Evolutionary conservation across 2,113 vertebrate species (phyloP).

Genomic region (Nothobranchius kuhntae): DNA sequence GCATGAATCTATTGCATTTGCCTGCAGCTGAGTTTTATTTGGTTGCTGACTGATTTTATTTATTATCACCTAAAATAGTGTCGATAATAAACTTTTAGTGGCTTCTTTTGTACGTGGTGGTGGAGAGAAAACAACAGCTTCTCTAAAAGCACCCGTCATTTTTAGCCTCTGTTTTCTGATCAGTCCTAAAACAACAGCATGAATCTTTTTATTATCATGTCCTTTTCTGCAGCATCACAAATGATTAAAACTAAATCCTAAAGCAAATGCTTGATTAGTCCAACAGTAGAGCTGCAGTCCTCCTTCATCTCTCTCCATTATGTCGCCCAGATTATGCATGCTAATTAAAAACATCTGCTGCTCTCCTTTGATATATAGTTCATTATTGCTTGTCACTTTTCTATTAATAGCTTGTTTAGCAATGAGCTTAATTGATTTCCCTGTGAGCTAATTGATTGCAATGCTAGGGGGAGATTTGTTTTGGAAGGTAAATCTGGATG

Average conservation of each 20-base stretch:
- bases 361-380: conserved; percentile 36
- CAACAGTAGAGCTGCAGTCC: not conserved
- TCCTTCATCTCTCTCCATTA: conserved; percentile 55
- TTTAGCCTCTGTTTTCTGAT: too few species aligned
- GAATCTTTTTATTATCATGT: too few species aligned
- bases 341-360: conserved; percentile 57
- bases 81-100: too few species aligned
- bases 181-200: too few species aligned
- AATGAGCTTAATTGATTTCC: conserved; percentile 56
- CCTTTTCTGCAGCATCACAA: too few species aligned
- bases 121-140: too few species aligned
- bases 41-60: not conserved
- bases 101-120: too few species aligned
- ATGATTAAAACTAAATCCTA: not conserved
- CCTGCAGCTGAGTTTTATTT: not conserved
- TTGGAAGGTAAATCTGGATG: conserved; percentile 43
- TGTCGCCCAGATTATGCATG: conserved; percentile 41
- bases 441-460: conserved; percentile 50
- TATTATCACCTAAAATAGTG: too few species aligned
- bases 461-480: conserved; percentile 48
- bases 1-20: not conserved
- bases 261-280: not conserved
- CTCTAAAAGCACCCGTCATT: too few species aligned
- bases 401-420: conserved; percentile 64
- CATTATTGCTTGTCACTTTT: conserved; percentile 55